phyloP scores from a whole-genome alignment of 2,113 vertebrate genomes.

The Chinchilla lanigera region DNA sequence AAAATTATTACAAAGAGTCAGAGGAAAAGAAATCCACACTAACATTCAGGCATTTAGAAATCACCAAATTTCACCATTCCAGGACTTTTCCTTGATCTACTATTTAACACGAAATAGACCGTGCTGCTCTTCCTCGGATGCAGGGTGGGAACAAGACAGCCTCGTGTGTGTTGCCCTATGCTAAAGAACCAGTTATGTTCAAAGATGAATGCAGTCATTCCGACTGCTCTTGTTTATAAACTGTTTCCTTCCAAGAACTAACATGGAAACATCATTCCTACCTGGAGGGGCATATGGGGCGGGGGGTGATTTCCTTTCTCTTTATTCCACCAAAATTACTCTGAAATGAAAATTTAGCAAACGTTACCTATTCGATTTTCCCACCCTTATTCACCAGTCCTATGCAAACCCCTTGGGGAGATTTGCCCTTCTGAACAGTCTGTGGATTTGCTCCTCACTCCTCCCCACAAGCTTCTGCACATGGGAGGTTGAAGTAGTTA shows the following conservation, averaged over 20 bases:
- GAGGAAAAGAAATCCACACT: neutral
- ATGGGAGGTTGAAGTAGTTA: neutral
- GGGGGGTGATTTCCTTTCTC: neutral
- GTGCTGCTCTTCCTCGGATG: neutral
- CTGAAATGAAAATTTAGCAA: neutral
- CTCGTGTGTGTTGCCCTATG: neutral
- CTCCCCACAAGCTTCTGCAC: neutral
- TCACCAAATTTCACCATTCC: neutral
- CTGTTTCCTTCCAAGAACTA: neutral
- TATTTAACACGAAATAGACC: neutral
- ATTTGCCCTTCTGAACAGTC: neutral
- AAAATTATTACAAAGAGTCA: neutral
- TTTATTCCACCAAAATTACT: conserved; percentile 28
- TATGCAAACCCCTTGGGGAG: neutral
- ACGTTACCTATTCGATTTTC: neutral
- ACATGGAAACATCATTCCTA: neutral
- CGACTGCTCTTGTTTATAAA: neutral
- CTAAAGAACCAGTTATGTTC: neutral
- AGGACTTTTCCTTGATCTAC: neutral
- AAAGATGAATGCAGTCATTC: neutral
- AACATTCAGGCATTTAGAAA: neutral
- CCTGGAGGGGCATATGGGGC: neutral
- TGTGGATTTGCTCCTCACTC: neutral
- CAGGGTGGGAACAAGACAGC: neutral
- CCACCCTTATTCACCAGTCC: neutral